These are phyloP conservation scores for Calidris pygmaea DNA, from an alignment of 2,113 vertebrate species.

Conservation along the genomic window DNA sequence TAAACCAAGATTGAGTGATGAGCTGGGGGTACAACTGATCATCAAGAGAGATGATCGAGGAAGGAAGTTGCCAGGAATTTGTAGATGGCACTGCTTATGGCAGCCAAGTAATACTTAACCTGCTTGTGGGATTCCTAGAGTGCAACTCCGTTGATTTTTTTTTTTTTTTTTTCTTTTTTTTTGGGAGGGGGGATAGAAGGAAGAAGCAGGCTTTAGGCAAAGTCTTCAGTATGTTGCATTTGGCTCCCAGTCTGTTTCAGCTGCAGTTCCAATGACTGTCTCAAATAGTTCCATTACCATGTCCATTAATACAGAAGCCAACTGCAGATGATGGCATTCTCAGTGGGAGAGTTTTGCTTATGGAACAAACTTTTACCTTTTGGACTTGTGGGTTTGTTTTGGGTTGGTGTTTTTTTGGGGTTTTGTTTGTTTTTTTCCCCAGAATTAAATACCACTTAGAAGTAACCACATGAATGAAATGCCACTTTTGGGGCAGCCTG, in stretches of 20 bases:
- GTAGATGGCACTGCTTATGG: accelerated
- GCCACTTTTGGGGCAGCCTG: neutral
- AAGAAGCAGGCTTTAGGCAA: neutral
- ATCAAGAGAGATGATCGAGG: neutral
- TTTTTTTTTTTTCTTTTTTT: too few relatives aligned
- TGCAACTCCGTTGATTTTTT: neutral
- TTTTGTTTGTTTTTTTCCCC: too few relatives aligned
- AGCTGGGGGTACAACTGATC: neutral
- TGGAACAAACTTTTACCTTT: neutral
- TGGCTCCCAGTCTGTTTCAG: neutral
- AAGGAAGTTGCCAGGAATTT: neutral
- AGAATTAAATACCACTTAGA: neutral
- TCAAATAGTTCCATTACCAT: neutral
- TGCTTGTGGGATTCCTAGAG: neutral
- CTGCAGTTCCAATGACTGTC: neutral
- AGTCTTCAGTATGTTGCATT: neutral
- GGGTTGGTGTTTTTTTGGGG: too few relatives aligned
- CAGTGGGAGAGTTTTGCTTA: neutral
- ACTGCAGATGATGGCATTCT: neutral
- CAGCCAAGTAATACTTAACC: neutral
- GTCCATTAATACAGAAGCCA: neutral
- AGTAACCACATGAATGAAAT: neutral
- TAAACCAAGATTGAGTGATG: neutral
- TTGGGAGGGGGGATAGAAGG: neutral
- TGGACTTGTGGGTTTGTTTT: neutral